Evolutionary conservation across 2,113 vertebrate genomes (phyloP), one percentile per base, ranked within the genome.

Genomic region (Podarcis raffonei): DNA sequence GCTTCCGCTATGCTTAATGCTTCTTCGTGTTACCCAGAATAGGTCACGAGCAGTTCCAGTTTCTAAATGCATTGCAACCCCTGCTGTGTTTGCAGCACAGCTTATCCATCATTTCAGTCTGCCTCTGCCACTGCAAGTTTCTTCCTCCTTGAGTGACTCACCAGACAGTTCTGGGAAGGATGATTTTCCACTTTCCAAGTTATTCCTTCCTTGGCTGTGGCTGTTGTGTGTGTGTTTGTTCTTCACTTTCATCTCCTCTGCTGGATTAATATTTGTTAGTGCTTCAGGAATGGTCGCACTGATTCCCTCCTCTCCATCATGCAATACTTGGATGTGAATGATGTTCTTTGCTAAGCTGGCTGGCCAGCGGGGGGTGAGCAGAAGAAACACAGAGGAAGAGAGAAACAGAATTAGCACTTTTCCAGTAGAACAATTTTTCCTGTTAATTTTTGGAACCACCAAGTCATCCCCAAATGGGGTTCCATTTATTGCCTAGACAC

Each of bases 141-240:
- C 84, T 90, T 90, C 84, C 79, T 68, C 72, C 62, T 59, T 77
- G 62, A 77, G 42, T 90, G 79, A 90, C 79, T 90, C 89, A 90
- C 27, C 39, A 42, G 79, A 75, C 62, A 32, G 68, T 86, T 86
- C 79, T 82, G 84, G 84, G 79, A 90, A 90, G 72, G 84, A 57
- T 25, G 25, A 77, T 82, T 86, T 90, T 82, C 79, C 20, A 30
- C 37, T 32, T 57, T 69, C 42, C 16, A 37, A 65, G 78, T 66
- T 75, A 66, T 75, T 89, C 85, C 30, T 13, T 81, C 39, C 27
- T 57, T 86, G 39, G 84, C 32, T 59, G 16, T 11, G 15, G 16
- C 12, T 32, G n/a, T 77, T 83, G 78, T 72, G 27, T 35, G 32
- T 9, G 30, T 13, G 15, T 30, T 37, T 13, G 12, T 62, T 53